A percentile compares a stretch with the other conserved stretches of the same genome.
Evolutionary conservation across 1,140 invertebrate genomes (phyloP).

Genomic region (Neodiprion lecontei): DNA sequence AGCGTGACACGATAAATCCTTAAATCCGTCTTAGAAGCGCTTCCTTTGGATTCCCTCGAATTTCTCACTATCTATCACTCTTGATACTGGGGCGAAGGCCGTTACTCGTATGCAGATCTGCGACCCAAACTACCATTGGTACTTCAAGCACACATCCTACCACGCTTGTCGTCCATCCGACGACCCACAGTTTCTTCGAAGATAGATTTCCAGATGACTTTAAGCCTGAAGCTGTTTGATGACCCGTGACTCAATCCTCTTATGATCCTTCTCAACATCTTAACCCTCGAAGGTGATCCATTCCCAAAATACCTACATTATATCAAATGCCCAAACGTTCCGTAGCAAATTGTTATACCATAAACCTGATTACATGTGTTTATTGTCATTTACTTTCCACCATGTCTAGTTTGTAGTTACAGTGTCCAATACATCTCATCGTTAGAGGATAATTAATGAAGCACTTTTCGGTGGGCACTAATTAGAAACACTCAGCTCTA

Average conservation of each 20-base stretch:
- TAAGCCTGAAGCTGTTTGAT: neutral
- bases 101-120: neutral
- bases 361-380: too few species aligned
- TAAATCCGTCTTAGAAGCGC: neutral
- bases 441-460: too few species aligned
- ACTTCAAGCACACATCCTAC: neutral
- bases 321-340: too few species aligned
- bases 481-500: too few species aligned
- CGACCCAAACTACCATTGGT: neutral
- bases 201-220: neutral
- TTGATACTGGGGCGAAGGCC: neutral
- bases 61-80: conserved; percentile 5
- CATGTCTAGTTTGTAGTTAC: too few species aligned
- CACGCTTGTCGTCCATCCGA: neutral
- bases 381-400: too few species aligned
- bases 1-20: neutral
- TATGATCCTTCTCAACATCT: neutral
- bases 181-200: neutral
- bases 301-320: too few species aligned
- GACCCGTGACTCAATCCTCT: neutral
- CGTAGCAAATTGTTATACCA: too few species aligned
- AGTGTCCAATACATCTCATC: too few species aligned
- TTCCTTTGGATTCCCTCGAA: conserved; percentile 1
- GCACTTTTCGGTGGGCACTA: too few species aligned
- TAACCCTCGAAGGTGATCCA: neutral